Evolutionary conservation across 2,797 vertebrate species (phyloP).

Genomic region (Tachyglossus aculeatus): DNA sequence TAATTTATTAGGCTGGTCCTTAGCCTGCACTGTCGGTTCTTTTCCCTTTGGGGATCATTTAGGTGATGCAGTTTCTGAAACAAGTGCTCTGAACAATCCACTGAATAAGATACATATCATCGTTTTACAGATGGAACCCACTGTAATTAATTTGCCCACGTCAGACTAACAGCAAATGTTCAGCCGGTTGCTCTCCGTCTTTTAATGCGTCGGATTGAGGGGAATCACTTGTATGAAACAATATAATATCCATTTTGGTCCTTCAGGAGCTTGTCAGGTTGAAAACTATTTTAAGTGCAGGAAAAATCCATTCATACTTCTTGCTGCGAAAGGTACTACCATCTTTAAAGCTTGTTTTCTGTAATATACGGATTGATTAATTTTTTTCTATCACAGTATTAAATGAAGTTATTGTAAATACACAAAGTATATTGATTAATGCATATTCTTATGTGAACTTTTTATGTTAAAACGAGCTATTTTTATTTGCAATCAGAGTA

Average conservation of each 20-base stretch:
- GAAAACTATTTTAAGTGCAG: slow-evolving; percentile 27
- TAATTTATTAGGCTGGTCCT: slow-evolving; percentile 51
- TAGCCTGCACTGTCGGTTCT: slow-evolving; percentile 31
- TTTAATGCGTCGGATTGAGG: slow-evolving; percentile 2
- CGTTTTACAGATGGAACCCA: slow-evolving; percentile 25
- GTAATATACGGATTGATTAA: slow-evolving; percentile 53
- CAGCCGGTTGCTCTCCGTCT: slow-evolving; percentile 5
- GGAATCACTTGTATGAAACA: slow-evolving; percentile 18
- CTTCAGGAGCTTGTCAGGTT: slow-evolving; percentile 16
- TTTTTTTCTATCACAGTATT: slow-evolving; percentile 73
- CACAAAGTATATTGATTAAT: slow-evolving; percentile 66
- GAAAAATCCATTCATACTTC: slow-evolving; percentile 45
- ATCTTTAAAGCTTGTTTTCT: slow-evolving; percentile 55
- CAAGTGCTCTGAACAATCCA: slow-evolving; percentile 26
- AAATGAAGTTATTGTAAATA: slow-evolving; percentile 71
- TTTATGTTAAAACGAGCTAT: slow-evolving; percentile 47
- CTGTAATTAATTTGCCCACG: slow-evolving; percentile 29
- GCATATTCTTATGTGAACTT: slow-evolving; percentile 50
- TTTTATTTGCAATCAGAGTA: slow-evolving; percentile 34
- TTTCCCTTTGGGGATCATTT: slow-evolving; percentile 33
- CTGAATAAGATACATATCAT: background rate
- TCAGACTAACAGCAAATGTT: slow-evolving; percentile 15
- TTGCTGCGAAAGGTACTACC: slow-evolving; percentile 51
- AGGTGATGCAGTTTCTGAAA: slow-evolving; percentile 14
- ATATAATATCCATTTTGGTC: slow-evolving; percentile 10